Evolutionary conservation across 2,113 vertebrate species (phyloP).

Genomic region (Oryzias celebensis): DNA sequence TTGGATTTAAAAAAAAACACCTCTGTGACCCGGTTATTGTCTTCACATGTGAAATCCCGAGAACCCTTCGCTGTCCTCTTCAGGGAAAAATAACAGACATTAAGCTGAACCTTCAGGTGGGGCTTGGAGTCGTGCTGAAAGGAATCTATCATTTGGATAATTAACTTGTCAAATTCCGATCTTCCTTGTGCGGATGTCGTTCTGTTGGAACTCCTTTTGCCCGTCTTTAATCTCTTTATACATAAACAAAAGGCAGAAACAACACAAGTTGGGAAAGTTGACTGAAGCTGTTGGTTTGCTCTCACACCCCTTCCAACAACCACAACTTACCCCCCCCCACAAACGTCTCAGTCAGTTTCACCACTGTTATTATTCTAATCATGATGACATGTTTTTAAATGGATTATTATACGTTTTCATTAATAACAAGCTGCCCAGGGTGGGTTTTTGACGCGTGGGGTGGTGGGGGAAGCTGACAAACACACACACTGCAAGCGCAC

Average conservation of each 20-base stretch:
- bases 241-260: constrained; percentile 43
- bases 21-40: too few relatives aligned
- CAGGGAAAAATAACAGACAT: too few relatives aligned
- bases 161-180: constrained; percentile 16
- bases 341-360: constrained; percentile 66
- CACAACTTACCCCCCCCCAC: constrained; percentile 38
- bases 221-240: constrained; percentile 31
- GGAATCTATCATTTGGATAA: constrained; percentile 3
- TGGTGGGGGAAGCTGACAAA: constrained; percentile 18
- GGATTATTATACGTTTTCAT: constrained; percentile 76
- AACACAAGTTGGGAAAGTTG: constrained; percentile 47
- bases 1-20: too few relatives aligned
- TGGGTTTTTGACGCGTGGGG: constrained; percentile 44
- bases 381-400: constrained; percentile 78
- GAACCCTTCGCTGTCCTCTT: too few relatives aligned
- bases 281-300: constrained; percentile 41
- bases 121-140: neutral
- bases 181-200: constrained; percentile 1
- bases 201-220: constrained; percentile 29
- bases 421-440: constrained; percentile 71
- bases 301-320: constrained; percentile 34
- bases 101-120: too few relatives aligned
- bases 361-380: constrained; percentile 77
- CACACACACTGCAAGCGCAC: constrained; percentile 10
- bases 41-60: too few relatives aligned